Evolutionary conservation across 92 coral and sea anemone species (phyloP).

Genomic region (Siderastrea radians): DNA sequence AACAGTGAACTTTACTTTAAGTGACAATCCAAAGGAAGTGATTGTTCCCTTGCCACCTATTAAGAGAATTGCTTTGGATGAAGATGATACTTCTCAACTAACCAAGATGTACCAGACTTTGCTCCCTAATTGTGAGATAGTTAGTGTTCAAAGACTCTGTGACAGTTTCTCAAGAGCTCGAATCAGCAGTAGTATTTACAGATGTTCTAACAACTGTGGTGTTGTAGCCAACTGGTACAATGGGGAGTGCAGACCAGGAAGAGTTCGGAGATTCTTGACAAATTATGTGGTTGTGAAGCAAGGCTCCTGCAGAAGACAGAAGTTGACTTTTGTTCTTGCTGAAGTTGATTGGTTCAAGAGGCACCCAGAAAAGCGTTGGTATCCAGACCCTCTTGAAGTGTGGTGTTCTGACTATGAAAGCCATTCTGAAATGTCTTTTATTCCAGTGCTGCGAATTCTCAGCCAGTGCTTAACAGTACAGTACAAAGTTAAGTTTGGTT

Average conservation of each 20-base stretch:
- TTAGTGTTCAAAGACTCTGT: slow-evolving; percentile 39
- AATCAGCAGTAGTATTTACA: slow-evolving; percentile 28
- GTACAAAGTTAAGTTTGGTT: slow-evolving; percentile 2
- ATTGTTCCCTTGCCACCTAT: not conserved
- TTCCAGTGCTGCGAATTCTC: slow-evolving; percentile 53
- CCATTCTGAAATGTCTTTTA: slow-evolving; percentile 29
- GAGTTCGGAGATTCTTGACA: slow-evolving; percentile 38
- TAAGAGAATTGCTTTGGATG: slow-evolving; percentile 30
- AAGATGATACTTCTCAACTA: slow-evolving; percentile 16
- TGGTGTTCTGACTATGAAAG: slow-evolving; percentile 56
- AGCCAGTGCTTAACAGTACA: slow-evolving; percentile 47
- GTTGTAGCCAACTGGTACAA: slow-evolving; percentile 60
- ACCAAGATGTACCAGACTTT: slow-evolving; percentile 45
- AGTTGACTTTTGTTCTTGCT: slow-evolving; percentile 58
- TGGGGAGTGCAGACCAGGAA: slow-evolving; percentile 42
- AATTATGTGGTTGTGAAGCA: slow-evolving; percentile 32
- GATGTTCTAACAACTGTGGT: slow-evolving; percentile 23
- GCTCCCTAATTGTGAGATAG: slow-evolving; percentile 24
- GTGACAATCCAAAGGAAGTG: too few species aligned
- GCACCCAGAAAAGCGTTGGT: slow-evolving; percentile 42
- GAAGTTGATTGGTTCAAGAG: slow-evolving; percentile 60
- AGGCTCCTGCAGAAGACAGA: slow-evolving; percentile 22
- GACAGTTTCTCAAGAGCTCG: slow-evolving; percentile 31
- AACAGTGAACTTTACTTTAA: too few species aligned
- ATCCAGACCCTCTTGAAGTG: slow-evolving; percentile 47